Evolutionary conservation across 2,797 vertebrate genomes (phyloP).

Genomic region (Myripristis jacobus): DNA sequence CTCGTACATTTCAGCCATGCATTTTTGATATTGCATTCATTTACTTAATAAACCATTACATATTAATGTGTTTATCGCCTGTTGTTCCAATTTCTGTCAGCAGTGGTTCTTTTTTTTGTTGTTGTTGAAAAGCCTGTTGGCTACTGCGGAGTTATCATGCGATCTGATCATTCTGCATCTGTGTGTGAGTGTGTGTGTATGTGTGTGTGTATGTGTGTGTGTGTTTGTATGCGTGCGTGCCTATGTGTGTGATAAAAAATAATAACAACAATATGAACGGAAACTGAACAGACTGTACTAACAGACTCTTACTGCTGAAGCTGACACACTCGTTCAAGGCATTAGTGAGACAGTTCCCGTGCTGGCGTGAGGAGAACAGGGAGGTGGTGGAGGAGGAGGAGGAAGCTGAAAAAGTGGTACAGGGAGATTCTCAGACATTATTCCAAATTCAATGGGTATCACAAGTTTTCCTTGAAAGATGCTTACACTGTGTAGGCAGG

Average conservation of each 20-base stretch:
- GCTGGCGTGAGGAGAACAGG: constrained; percentile 77
- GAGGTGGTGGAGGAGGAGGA: constrained; percentile 42
- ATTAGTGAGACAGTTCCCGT: constrained; percentile 82
- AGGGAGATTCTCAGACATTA: constrained; percentile 34
- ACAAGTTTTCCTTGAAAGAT: constrained; percentile 40
- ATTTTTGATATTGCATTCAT: constrained; percentile 81
- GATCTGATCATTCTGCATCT: constrained; percentile 69
- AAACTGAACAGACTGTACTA: constrained; percentile 71
- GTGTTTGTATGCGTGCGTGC: constrained; percentile 25
- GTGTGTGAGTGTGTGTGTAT: constrained; percentile 39
- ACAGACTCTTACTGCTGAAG: constrained; percentile 74
- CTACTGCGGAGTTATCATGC: constrained; percentile 72
- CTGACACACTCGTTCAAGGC: constrained; percentile 81
- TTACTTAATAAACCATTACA: constrained; percentile 75
- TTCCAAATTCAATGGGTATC: constrained; percentile 48
- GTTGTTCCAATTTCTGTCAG: constrained; percentile 55
- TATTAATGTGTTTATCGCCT: constrained; percentile 64
- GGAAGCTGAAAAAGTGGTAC: constrained; percentile 40
- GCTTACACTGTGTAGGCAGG: not conserved
- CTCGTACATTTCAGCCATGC: constrained; percentile 82
- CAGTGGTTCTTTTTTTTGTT: constrained; percentile 39
- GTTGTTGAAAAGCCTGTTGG: constrained; percentile 57
- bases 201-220: constrained; percentile 16
- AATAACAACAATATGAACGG: constrained; percentile 64
- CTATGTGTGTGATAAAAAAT: constrained; percentile 53